A percentile compares a stretch with the other conserved stretches of the same genome.
Conservation (phyloP, 1,140 invertebrate genomes). For the Heterodera carotae region DNA sequence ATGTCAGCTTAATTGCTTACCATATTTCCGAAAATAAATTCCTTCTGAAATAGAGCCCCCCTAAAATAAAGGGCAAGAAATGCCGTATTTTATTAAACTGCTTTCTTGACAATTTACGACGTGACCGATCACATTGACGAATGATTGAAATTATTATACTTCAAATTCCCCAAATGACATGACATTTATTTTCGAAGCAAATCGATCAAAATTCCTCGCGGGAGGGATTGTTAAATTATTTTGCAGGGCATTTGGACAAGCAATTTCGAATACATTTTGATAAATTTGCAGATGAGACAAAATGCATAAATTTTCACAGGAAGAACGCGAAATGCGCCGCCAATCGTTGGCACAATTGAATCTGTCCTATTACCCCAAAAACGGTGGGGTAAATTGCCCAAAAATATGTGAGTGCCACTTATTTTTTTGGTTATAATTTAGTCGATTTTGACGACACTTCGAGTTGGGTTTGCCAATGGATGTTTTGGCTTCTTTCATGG, state of each 20-base stretch:
- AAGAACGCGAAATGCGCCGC: constrained; percentile 61
- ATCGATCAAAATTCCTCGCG: too few species aligned
- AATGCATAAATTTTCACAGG: too few species aligned
- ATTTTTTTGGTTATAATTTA: too few species aligned
- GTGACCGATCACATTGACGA: too few species aligned
- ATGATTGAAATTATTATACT: neutral
- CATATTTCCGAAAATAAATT: neutral
- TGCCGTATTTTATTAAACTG: too few species aligned
- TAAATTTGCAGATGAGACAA: too few species aligned
- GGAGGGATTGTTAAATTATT: too few species aligned
- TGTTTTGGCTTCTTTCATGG: constrained; percentile 52
- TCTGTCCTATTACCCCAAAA: constrained; percentile 63
- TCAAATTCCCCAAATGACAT: neutral
- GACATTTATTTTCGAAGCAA: neutral
- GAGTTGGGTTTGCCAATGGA: constrained; percentile 33
- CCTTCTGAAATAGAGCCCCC: too few species aligned
- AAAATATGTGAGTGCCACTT: neutral
- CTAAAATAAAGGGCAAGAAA: too few species aligned
- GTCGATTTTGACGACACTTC: constrained; percentile 69
- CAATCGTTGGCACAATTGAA: constrained; percentile 65
- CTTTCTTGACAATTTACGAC: too few species aligned
- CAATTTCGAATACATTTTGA: too few species aligned
- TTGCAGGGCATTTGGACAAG: neutral
- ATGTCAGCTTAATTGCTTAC: constrained; percentile 6
- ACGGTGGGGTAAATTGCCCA: constrained; percentile 36